Evolutionary conservation across 2,888 invertebrate species (phyloP).

Genomic region (Ligdia adustata): DNA sequence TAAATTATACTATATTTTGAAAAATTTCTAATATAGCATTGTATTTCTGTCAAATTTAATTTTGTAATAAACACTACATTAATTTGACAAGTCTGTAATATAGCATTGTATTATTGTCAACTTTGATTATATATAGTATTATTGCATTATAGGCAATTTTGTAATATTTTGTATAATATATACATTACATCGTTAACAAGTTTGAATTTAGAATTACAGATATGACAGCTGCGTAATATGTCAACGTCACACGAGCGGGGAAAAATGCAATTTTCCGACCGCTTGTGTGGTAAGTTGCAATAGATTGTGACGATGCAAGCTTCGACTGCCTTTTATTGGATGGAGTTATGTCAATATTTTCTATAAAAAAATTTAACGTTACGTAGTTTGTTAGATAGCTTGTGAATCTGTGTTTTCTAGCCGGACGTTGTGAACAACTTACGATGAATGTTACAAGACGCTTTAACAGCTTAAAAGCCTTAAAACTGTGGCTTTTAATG

Average conservation of each 20-base stretch:
- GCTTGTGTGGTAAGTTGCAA: constrained; percentile 48
- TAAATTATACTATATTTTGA: too few relatives aligned
- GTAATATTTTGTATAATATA: too few relatives aligned
- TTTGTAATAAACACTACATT: too few relatives aligned
- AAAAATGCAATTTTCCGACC: constrained; percentile 8
- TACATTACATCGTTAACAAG: too few relatives aligned
- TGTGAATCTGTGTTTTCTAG: constrained; percentile 70
- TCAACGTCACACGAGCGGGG: constrained; percentile 5
- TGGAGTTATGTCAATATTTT: constrained; percentile 75
- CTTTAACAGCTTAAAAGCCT: constrained; percentile 83
- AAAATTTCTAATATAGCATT: too few relatives aligned
- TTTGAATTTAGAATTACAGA: neutral
- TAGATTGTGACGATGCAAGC: constrained; percentile 64
- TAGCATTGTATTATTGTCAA: too few relatives aligned
- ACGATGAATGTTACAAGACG: constrained; percentile 41
- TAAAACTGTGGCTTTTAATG: constrained; percentile 82
- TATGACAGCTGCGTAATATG: constrained; percentile 5
- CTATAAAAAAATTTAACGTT: constrained; percentile 75
- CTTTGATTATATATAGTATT: too few relatives aligned
- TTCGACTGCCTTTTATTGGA: constrained; percentile 72
- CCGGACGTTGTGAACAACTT: constrained; percentile 60
- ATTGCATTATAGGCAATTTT: too few relatives aligned
- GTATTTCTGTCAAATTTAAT: too few relatives aligned
- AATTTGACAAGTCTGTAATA: too few relatives aligned
- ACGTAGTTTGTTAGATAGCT: constrained; percentile 75